These are phyloP conservation scores for Bovichtus variegatus DNA, from an alignment of 2,797 vertebrate genomes.

Conservation along the genomic window DNA sequence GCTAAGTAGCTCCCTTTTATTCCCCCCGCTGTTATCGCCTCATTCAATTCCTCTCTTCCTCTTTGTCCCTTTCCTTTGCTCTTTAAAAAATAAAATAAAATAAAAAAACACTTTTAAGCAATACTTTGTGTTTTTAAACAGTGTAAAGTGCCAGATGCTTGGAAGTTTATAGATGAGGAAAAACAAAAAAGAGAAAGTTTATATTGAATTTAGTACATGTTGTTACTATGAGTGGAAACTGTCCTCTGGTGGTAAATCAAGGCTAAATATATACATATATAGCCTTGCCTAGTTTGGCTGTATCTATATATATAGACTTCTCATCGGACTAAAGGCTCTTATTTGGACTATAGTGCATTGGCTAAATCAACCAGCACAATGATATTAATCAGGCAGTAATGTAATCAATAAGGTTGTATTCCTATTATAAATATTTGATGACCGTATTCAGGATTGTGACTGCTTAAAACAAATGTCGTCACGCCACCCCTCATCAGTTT, in stretches of 20 bases:
- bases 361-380: no score
- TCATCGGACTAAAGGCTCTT: not conserved
- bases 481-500: not conserved
- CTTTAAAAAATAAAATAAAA: slow-evolving; percentile 8
- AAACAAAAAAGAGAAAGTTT: not conserved
- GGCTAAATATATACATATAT: no score
- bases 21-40: slow-evolving; percentile 5
- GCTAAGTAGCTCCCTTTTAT: slow-evolving; percentile 17
- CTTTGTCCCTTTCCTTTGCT: not conserved
- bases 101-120: no score
- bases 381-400: no score
- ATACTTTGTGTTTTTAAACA: not conserved
- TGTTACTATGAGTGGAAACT: not conserved
- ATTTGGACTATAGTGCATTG: no score
- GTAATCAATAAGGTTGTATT: not conserved
- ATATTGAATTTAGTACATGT: not conserved
- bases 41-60: slow-evolving; percentile 10
- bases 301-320: no score
- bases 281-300: no score
- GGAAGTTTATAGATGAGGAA: not conserved
- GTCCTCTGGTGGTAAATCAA: not conserved
- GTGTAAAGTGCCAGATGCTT: slow-evolving; percentile 5
- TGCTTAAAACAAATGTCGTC: not conserved
- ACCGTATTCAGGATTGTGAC: not conserved
- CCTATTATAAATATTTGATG: not conserved